These are phyloP conservation scores for Karalla daura DNA, from an alignment of 2,797 vertebrate genomes.

Conservation along the genomic window DNA sequence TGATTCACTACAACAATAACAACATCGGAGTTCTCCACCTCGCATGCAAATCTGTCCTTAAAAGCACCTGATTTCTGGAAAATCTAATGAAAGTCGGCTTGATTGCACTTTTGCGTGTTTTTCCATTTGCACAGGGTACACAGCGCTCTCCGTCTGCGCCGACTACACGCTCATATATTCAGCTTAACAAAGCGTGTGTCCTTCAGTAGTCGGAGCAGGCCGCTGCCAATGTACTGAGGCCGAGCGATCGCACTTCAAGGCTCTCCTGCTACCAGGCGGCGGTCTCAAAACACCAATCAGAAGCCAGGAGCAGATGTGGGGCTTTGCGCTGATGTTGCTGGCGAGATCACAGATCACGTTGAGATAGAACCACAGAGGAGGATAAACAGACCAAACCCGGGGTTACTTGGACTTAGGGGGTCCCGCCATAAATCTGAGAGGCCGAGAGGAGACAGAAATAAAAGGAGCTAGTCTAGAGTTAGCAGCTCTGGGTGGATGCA, in stretches of 20 bases:
- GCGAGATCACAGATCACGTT: slow-evolving; percentile 46
- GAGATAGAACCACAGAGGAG: slow-evolving; percentile 42
- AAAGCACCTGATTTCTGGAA: slow-evolving; percentile 26
- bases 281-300: slow-evolving; percentile 53
- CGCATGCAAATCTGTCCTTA: slow-evolving; percentile 11
- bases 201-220: slow-evolving; percentile 21
- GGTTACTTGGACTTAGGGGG: neutral
- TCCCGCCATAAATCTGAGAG: neutral
- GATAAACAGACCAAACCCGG: slow-evolving; percentile 20
- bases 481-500: neutral
- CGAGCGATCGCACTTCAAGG: slow-evolving; percentile 49
- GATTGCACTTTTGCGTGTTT: slow-evolving; percentile 20
- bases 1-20: slow-evolving; percentile 53
- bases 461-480: neutral
- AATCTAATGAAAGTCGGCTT: slow-evolving; percentile 8
- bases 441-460: neutral
- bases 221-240: slow-evolving; percentile 21
- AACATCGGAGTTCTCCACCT: slow-evolving; percentile 20
- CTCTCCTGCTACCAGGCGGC: slow-evolving; percentile 41
- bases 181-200: slow-evolving; percentile 14
- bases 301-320: slow-evolving; percentile 42
- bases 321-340: slow-evolving; percentile 34
- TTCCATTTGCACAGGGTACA: slow-evolving; percentile 26
- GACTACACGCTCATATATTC: slow-evolving; percentile 21
- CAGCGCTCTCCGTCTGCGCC: slow-evolving; percentile 1